Percentiles rank a stretch among this genome's conserved stretches.
Conservation (phyloP, 2,888 invertebrate genomes). For the Bombyx huttoni region DNA sequence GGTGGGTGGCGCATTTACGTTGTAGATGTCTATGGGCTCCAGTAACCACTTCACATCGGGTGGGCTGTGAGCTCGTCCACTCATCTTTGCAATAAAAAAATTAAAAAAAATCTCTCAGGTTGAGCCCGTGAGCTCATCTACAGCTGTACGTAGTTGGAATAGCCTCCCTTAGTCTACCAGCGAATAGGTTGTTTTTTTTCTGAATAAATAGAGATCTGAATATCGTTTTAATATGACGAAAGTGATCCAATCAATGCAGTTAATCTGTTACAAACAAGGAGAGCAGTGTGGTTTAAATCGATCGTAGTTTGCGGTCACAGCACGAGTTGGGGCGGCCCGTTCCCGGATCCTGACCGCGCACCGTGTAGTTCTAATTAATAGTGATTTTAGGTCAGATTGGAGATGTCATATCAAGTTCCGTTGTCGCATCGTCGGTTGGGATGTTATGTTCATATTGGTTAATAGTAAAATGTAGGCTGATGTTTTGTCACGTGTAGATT, state of each 20-base stretch:
- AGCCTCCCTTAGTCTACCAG: too few species aligned
- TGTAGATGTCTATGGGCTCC: too few species aligned
- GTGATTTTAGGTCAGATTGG: not conserved
- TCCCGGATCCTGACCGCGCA: slow-evolving; percentile 8
- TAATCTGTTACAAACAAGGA: not conserved
- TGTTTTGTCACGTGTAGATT: not conserved
- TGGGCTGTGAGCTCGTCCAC: too few species aligned
- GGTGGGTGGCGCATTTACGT: too few species aligned
- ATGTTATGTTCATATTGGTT: not conserved
- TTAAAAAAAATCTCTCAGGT: too few species aligned
- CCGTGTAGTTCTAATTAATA: not conserved
- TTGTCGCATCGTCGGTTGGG: not conserved
- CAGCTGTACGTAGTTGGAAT: too few species aligned
- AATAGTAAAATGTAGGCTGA: not conserved
- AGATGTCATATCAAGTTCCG: not conserved
- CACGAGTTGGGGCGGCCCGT: slow-evolving; percentile 23
- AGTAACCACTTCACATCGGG: too few species aligned
- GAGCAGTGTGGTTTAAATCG: not conserved
- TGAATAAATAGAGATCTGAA: too few species aligned
- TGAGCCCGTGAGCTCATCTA: too few species aligned
- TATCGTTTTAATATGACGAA: not conserved
- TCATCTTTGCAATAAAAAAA: too few species aligned
- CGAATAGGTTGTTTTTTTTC: too few species aligned
- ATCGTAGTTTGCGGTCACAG: slow-evolving; percentile 29
- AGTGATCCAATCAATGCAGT: not conserved